Evolutionary conservation across 2,113 vertebrate genomes (phyloP).

Genomic region (Podiceps cristatus): DNA sequence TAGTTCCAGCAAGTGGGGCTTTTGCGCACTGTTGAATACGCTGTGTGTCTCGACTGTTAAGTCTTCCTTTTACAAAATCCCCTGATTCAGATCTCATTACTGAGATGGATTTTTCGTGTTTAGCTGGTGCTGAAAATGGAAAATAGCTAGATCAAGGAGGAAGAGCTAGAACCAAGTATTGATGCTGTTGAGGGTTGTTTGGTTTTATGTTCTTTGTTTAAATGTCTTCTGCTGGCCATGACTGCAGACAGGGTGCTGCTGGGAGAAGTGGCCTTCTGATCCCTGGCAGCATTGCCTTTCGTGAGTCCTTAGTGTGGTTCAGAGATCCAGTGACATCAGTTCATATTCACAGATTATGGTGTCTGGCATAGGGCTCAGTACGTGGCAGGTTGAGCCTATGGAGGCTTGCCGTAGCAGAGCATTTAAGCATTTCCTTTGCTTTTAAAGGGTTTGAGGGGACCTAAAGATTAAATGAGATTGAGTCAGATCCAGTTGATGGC

Average conservation of each 20-base stretch:
- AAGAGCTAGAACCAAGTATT: not conserved
- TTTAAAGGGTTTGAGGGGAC: not conserved
- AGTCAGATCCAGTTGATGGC: not conserved
- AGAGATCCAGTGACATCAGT: not conserved
- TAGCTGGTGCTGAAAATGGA: not conserved
- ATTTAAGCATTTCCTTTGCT: not conserved
- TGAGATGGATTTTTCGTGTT: not conserved
- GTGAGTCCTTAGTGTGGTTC: fast-evolving
- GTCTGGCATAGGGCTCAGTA: not conserved
- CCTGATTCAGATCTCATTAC: not conserved
- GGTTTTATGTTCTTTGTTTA: not conserved
- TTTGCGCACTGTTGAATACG: fast-evolving
- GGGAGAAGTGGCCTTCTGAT: not conserved
- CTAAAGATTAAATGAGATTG: not conserved
- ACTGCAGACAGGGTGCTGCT: not conserved
- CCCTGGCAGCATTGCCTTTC: fast-evolving
- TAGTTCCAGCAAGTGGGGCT: not conserved
- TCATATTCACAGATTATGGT: not conserved
- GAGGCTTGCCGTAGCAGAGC: not conserved
- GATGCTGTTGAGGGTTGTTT: not conserved
- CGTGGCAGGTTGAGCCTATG: not conserved
- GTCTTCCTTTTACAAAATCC: not conserved
- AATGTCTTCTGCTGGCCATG: not conserved
- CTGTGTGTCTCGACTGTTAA: not conserved
- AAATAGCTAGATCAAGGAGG: not conserved